Evolutionary conservation across 2,113 vertebrate species (phyloP).

Genomic region (Trogon surrucura): DNA sequence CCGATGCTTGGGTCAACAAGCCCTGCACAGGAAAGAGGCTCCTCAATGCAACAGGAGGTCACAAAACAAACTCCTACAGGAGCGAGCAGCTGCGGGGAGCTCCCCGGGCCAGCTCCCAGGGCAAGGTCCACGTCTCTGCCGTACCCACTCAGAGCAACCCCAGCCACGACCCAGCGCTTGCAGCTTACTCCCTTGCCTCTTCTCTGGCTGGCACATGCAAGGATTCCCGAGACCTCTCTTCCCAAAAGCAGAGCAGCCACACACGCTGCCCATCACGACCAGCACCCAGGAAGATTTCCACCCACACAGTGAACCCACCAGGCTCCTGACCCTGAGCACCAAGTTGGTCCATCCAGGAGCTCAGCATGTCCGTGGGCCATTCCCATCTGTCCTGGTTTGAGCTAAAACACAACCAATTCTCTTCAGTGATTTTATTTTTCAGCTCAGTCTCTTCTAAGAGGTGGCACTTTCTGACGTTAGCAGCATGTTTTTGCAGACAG

Average conservation of each 20-base stretch:
- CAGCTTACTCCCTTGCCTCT: fast-evolving
- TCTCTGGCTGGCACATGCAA: not conserved
- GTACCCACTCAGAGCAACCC: not conserved
- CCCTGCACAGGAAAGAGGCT: not conserved
- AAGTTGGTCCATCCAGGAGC: not conserved
- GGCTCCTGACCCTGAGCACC: not conserved
- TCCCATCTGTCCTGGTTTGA: not conserved
- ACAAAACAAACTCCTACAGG: not conserved
- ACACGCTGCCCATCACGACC: fast-evolving
- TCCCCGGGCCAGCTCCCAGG: not conserved
- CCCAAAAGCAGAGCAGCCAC: not conserved
- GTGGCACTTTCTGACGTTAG: no score
- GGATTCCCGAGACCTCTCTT: not conserved
- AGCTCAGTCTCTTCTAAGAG: no score
- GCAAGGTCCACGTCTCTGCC: not conserved
- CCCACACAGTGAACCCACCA: not conserved
- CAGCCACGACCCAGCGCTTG: fast-evolving
- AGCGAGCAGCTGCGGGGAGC: not conserved
- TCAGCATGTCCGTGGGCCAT: not conserved
- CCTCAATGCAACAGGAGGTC: not conserved
- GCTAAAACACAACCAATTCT: no score
- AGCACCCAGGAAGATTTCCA: not conserved
- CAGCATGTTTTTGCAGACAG: no score
- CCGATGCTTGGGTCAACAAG: not conserved
- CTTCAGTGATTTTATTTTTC: no score